phyloP scores from a whole-genome alignment of 2,888 invertebrate species.

The Epistrophella euchroma region DNA sequence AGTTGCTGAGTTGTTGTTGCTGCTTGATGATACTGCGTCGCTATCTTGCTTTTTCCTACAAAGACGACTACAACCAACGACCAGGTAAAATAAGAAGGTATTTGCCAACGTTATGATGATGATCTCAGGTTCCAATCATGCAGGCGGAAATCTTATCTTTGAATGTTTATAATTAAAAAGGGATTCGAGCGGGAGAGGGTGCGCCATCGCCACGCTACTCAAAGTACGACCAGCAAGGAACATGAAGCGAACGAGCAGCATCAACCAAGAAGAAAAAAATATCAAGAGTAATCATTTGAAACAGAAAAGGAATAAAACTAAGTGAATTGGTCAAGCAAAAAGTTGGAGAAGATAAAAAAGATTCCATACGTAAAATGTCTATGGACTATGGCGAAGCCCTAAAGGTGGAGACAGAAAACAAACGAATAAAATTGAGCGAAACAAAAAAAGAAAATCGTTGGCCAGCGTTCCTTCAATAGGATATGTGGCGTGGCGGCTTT shows the following conservation, averaged over 20 bases:
- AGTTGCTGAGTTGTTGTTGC: neutral
- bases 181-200: conserved; percentile 49
- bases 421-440: conserved; percentile 40
- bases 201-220: neutral
- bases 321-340: conserved; percentile 62
- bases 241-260: conserved; percentile 2
- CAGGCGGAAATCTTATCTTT: conserved; percentile 67
- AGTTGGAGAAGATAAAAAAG: conserved; percentile 18
- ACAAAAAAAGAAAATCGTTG: neutral
- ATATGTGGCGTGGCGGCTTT: conserved; percentile 28
- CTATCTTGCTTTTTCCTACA: conserved; percentile 13
- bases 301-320: conserved; percentile 55
- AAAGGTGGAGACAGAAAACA: conserved; percentile 41
- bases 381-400: conserved; percentile 45
- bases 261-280: conserved; percentile 39
- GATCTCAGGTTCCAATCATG: conserved; percentile 73
- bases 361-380: conserved; percentile 61
- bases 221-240: conserved; percentile 4
- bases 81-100: conserved; percentile 54
- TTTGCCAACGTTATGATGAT: conserved; percentile 62
- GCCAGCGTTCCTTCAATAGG: conserved; percentile 17
- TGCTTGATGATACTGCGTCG: neutral
- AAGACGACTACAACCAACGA: neutral
- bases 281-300: conserved; percentile 64
- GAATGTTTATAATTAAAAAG: conserved; percentile 73